Conservation (phyloP, 2,113 vertebrate species). For the Grus americana region DNA sequence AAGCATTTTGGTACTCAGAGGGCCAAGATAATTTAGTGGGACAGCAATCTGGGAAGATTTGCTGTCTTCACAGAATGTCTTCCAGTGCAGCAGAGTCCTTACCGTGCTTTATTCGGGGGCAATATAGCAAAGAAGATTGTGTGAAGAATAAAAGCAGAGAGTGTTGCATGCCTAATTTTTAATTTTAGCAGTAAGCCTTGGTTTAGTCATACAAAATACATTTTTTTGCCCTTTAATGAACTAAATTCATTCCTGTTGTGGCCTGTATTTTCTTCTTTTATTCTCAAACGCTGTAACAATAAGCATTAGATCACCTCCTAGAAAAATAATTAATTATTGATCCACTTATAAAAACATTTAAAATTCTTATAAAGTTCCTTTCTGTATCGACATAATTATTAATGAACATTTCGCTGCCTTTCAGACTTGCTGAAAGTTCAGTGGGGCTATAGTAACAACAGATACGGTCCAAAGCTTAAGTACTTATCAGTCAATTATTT, state of each 20-base stretch:
- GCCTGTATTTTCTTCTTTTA: neutral
- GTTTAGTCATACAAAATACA: neutral
- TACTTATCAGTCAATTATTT: neutral
- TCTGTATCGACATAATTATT: neutral
- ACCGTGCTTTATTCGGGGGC: neutral
- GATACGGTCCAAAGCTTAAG: neutral
- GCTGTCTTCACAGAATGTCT: neutral
- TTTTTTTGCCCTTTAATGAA: neutral
- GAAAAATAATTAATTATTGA: slow-evolving; percentile 5
- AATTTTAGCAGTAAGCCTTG: neutral
- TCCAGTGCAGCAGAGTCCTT: neutral
- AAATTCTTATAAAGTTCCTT: neutral
- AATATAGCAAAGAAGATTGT: neutral
- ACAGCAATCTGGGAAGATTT: neutral
- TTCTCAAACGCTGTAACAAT: neutral
- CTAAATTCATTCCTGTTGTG: neutral
- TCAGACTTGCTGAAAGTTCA: neutral
- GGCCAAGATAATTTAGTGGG: neutral
- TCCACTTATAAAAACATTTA: neutral
- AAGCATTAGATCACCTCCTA: neutral
- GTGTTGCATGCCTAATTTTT: accelerated
- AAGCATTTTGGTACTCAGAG: neutral
- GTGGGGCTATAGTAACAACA: neutral
- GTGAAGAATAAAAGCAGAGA: neutral
- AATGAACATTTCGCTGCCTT: neutral